A percentile compares a stretch with the other conserved stretches of the same genome.
These are phyloP conservation scores for Halichoeres trimaculatus DNA, from an alignment of 2,113 vertebrate species.

Conservation along the genomic window DNA sequence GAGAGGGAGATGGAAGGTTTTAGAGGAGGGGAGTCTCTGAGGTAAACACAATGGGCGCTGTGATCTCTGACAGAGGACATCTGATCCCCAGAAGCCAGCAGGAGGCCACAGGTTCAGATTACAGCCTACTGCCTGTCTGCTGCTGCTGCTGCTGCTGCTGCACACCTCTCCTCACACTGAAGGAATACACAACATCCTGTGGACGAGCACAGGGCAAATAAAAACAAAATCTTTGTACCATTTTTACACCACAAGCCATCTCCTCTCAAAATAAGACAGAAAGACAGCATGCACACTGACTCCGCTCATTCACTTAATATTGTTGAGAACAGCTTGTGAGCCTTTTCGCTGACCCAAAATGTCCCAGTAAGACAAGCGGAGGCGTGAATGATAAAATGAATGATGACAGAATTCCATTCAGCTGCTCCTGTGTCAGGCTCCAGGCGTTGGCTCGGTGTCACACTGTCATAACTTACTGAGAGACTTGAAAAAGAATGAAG, in stretches of 20 bases:
- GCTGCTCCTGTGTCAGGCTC: background rate
- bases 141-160: constrained; percentile 51
- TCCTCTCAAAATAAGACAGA: background rate
- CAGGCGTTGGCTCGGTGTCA: background rate
- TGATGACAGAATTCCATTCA: constrained; percentile 8
- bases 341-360: background rate
- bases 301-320: background rate
- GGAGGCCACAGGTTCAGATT: constrained; percentile 71
- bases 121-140: constrained; percentile 70
- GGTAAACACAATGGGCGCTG: constrained; percentile 77
- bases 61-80: constrained; percentile 81
- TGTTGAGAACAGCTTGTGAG: background rate
- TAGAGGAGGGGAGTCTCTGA: constrained; percentile 61
- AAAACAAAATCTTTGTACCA: no score
- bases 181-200: constrained; percentile 2
- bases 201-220: no score
- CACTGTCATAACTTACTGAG: background rate
- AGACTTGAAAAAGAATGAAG: background rate
- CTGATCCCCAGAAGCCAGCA: constrained; percentile 69
- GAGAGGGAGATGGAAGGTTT: constrained; percentile 48
- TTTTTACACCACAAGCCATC: no score
- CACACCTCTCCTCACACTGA: constrained; percentile 6
- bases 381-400: constrained; percentile 2
- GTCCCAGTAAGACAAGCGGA: background rate
- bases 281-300: background rate